Evolutionary conservation across 2,888 invertebrate species (phyloP).

Genomic region (Cepaea hortensis): DNA sequence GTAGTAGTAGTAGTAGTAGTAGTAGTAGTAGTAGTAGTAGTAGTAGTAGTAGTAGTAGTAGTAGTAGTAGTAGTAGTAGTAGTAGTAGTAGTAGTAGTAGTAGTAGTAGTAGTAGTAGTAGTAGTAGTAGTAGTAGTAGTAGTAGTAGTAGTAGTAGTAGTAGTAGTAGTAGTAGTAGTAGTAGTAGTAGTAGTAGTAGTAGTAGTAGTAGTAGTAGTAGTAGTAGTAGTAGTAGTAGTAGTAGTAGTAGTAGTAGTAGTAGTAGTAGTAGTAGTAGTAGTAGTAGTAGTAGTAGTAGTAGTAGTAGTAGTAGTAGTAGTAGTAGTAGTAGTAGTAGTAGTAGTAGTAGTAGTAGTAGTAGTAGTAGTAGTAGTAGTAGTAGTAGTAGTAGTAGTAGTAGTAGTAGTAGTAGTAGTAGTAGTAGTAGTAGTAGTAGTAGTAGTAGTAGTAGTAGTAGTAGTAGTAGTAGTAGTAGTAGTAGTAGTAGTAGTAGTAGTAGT

Average conservation of each 20-base stretch:
- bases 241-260: conserved; percentile 34
- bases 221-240: conserved; percentile 34
- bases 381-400: conserved; percentile 34
- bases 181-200: conserved; percentile 34
- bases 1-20: conserved; percentile 34
- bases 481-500: conserved; percentile 34
- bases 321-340: conserved; percentile 34
- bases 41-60: conserved; percentile 34
- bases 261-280: conserved; percentile 34
- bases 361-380: conserved; percentile 34
- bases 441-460: conserved; percentile 34
- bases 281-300: conserved; percentile 34
- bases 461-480: conserved; percentile 34
- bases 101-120: conserved; percentile 34
- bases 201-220: conserved; percentile 34
- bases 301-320: conserved; percentile 34
- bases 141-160: conserved; percentile 34
- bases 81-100: conserved; percentile 34
- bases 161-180: conserved; percentile 34
- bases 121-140: conserved; percentile 34
- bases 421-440: conserved; percentile 34
- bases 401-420: conserved; percentile 34
- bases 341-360: conserved; percentile 34
- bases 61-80: conserved; percentile 34
- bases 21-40: conserved; percentile 34